Evolutionary conservation across 30 jellyfish, hydroid and myxozoan species (phyloP).

Genomic region (Haliclystus octoradiatus): DNA sequence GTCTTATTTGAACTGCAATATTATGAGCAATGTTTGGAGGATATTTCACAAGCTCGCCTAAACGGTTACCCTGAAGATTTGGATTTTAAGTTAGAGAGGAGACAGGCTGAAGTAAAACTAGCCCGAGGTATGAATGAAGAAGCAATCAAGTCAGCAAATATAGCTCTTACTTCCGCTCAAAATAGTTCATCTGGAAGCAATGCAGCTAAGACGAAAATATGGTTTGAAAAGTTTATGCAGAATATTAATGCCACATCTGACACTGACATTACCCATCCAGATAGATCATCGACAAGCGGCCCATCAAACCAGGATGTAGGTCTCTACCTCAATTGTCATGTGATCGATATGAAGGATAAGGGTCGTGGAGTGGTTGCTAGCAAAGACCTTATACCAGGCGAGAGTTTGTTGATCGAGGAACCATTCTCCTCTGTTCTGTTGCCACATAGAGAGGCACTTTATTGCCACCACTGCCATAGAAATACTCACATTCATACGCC

Average conservation of each 20-base stretch:
- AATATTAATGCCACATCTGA: background rate
- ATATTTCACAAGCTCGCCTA: conserved; percentile 40
- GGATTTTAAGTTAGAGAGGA: conserved; percentile 16
- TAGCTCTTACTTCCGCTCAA: background rate
- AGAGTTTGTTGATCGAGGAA: conserved; percentile 37
- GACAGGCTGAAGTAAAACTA: background rate
- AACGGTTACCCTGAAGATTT: conserved; percentile 28
- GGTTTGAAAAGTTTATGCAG: no score
- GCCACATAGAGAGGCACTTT: conserved; percentile 34
- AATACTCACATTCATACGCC: conserved; percentile 21
- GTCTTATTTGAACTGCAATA: conserved; percentile 27
- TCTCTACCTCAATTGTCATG: background rate
- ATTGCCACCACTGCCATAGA: conserved; percentile 53
- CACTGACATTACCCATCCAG: background rate
- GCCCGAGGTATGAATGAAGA: background rate
- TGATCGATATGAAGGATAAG: background rate
- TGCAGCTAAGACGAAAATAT: background rate
- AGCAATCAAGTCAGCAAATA: background rate
- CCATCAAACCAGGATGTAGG: background rate
- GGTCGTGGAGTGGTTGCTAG: conserved; percentile 67
- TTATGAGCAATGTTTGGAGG: conserved; percentile 46
- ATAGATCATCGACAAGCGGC: background rate
- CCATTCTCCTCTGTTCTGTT: conserved; percentile 64
- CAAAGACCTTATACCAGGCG: conserved; percentile 38
- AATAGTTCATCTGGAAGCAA: background rate